Percentiles rank a stretch among this genome's conserved stretches.
Conservation (phyloP, 2,113 vertebrate species). For the Dolichotis patagonum region DNA sequence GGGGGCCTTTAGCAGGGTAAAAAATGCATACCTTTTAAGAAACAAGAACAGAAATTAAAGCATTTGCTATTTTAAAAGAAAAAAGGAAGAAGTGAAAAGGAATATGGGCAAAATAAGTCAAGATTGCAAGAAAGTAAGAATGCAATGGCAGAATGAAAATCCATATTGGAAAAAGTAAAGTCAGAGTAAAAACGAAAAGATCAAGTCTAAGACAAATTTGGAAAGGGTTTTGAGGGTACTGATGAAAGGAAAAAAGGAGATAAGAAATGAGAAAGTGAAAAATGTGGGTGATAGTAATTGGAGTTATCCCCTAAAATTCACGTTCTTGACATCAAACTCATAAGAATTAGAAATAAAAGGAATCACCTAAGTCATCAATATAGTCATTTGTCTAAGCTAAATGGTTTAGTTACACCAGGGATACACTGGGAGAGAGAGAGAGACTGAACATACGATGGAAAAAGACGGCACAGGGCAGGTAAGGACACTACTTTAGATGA, state of each 20-base stretch:
- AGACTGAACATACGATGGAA: neutral
- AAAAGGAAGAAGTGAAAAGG: neutral
- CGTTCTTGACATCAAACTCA: neutral
- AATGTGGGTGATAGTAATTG: neutral
- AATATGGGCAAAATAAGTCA: neutral
- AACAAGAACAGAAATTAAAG: neutral
- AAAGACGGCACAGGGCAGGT: neutral
- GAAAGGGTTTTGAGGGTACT: neutral
- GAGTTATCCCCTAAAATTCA: neutral
- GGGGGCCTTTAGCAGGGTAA: neutral
- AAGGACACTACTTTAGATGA: neutral
- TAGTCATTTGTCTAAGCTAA: neutral
- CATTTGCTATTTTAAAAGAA: neutral
- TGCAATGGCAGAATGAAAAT: neutral
- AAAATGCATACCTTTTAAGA: neutral
- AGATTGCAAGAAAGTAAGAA: neutral
- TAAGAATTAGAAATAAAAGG: neutral
- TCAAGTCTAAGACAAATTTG: neutral
- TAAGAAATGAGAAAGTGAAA: neutral
- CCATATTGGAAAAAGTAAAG: neutral
- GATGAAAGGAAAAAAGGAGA: neutral
- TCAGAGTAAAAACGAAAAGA: neutral
- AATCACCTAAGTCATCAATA: neutral
- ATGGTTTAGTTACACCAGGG: neutral
- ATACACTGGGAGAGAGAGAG: neutral